Evolutionary conservation across 2,113 vertebrate species (phyloP), one percentile per base, ranked within the genome.

Genomic region (Cephalopholis sonnerati): DNA sequence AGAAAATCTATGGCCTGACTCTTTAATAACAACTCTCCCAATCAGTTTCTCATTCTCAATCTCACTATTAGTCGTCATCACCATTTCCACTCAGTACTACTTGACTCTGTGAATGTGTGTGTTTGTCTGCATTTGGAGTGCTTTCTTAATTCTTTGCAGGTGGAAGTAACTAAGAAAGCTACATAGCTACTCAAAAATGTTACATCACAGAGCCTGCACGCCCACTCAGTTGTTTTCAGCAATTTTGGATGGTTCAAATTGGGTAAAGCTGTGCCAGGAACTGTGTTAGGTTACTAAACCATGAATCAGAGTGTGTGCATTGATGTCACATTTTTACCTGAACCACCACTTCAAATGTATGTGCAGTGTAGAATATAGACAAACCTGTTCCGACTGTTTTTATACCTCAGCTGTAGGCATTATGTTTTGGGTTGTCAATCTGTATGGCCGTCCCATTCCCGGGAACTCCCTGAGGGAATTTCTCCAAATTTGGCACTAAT

Each of bases 21-120:
- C 59, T 55, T 79, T 27, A 41, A 25, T 50, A 68, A 51, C 71
- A 76, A 61, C 50, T 46, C 55, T 72, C 48, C 57, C 29, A 58
- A 66, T 73, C 66, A 63, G 58, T 66, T 67, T 61, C 44, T 81
- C 61, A 4, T 67, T 61, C 44, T 81, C 61, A 4, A 10, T 77
- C 68, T 58, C 53, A 9, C 48, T 22, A 72, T 89, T 59, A 59
- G 29, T 77, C 63, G 13, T 46, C 48, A 53, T 46, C 48, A 53
- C 51, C 10, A 39, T 44, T 73, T 73, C 63, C 24, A 44, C 57
- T 74, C 75, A n/a, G 29, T 24, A 13, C 72, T 41, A 65, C 53
- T 61, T 77, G 66, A 24, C 44, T 57, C 10, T 36, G 48, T 20
- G 50, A 57, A 39, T 50, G 71, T 59, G 27, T 77, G n/a, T 58